Percentiles rank a stretch among this genome's conserved stretches.
Conservation (phyloP, 1,140 invertebrate species). For the Drosophila triauraria region DNA sequence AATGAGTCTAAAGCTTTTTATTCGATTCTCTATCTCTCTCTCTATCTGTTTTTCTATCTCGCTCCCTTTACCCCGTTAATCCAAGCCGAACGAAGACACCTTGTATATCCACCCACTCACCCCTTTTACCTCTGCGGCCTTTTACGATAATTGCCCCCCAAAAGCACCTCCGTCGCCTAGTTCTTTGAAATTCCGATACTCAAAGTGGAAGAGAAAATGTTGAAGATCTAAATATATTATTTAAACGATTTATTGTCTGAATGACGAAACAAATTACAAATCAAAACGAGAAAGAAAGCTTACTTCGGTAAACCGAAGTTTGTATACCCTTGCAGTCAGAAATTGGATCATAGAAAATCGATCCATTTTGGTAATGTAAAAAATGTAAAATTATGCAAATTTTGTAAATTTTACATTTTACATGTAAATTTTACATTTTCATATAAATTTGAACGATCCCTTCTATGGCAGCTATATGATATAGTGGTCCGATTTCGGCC, state of each 20-base stretch:
- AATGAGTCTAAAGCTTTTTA: constrained; percentile 55
- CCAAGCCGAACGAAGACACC: constrained; percentile 24
- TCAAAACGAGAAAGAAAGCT: no score
- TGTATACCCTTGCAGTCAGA: no score
- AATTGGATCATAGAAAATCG: no score
- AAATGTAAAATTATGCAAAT: no score
- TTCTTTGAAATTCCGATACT: constrained; percentile 4
- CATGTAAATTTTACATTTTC: no score
- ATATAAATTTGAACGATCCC: no score
- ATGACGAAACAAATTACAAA: background rate
- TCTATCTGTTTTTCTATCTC: constrained; percentile 13
- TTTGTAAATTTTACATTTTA: no score
- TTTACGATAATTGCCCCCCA: constrained; percentile 14
- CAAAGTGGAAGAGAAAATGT: constrained; percentile 2
- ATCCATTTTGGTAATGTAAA: no score
- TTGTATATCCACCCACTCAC: constrained; percentile 12
- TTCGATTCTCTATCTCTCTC: constrained; percentile 42
- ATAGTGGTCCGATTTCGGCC: no score
- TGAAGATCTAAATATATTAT: constrained; percentile 1
- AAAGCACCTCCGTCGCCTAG: constrained; percentile 20
- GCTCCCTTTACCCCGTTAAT: constrained; percentile 14
- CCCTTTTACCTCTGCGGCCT: background rate
- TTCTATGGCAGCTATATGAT: no score
- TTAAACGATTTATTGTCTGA: constrained; percentile 2
- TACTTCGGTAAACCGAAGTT: no score